Evolutionary conservation across 2,888 invertebrate species (phyloP), one percentile per base, ranked within the genome.

Genomic region (Lapara coniferarum): DNA sequence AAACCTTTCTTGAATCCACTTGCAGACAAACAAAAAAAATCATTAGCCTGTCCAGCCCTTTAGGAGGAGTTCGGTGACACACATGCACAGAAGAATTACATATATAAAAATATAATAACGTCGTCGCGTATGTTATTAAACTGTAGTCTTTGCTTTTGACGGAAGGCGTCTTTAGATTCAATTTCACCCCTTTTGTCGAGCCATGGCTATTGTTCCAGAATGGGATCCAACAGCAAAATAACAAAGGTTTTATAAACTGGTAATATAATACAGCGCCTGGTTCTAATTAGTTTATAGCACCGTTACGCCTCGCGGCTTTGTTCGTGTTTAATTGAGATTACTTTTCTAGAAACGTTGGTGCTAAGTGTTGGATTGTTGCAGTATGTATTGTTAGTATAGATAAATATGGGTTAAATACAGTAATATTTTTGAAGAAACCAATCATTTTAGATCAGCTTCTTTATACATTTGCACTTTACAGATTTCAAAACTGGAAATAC

Each of bases 111-210:
- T 68, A 71, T 71, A 67, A 74, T 69, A 69, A 68, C 69, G 66
- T 53, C 57, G 51, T 55, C 66, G 46, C 55, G 66, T 69, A 66
- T 69, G 69, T 69, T 74, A 81, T 81, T 78, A 75, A 84, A 82
- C 77, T 76, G 78, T 78, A 71, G 72, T 76, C 69, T 72, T 74
- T 76, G 69, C 71, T 68, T 49, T 68, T 67, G 73, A 75, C 71
- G 77, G 76, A 73, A 77, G 66, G 71, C 67, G 68, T 71, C 73
- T 74, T 59, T 70, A 75, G 73, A 78, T 79, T 77, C 73, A 70
- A 79, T 79, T 79, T 74, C 57, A 71, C 72, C 68, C 71, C 68
- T 79, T 82, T 79, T 81, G 75, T 81, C 56, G 52, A 75, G 71
- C 63, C 71, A 73, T 80, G 79, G 73, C 77, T 71, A 77, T 79